Base-by-base conservation (phyloP, 2,113 vertebrate genomes). In the Saccopteryx bilineata region DNA sequence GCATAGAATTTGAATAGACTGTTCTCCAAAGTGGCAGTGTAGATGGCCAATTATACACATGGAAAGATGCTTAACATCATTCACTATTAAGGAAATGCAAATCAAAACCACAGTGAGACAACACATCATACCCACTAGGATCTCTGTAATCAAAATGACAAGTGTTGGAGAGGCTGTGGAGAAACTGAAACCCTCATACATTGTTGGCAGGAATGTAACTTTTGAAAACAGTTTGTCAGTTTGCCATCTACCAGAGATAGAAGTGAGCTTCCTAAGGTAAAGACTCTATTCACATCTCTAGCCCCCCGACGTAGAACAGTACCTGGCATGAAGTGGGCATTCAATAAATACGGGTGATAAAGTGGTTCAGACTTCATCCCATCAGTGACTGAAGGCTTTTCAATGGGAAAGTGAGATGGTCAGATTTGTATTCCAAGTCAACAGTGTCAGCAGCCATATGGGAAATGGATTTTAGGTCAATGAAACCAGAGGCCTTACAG, bases 31-130 rank as follows among this genome's bases (percentile, higher is more conserved):
- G 21, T 83, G 75, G 46, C 79, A 65, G n/a, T 69, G 39, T 39
- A 48, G 23, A 28, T 69, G 26, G 56, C 33, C 63, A 81, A n/a
- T 74, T 74, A 39, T 9, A 81, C n/a, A 52, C 33, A 18, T 75
- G 52, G 56, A 87, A 96, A 81, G 33, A 50, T 75, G 54, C 24
- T 82, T 28, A 28, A 12, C 31, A 48, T 58, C 28, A 48, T 68
- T 90, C 60, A 7, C 87, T 48, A 39, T 56, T 87, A 72, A 33
- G 48, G 48, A 95, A 95, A 56, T 84, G 23, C 65, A 60, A 50
- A 13, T 68, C 24, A 85, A 79, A 95, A n/a, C 48, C 75, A 80
- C 58, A 65, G 1, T 60, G 56, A 90, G 31, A 58, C 23, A 33
- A 24, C 19, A 33, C n/a, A 54, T 33, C 31, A 7, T 4, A 75